These are phyloP conservation scores for Sminthopsis crassicaudata DNA, from an alignment of 2,113 vertebrate species.

Conservation along the genomic window DNA sequence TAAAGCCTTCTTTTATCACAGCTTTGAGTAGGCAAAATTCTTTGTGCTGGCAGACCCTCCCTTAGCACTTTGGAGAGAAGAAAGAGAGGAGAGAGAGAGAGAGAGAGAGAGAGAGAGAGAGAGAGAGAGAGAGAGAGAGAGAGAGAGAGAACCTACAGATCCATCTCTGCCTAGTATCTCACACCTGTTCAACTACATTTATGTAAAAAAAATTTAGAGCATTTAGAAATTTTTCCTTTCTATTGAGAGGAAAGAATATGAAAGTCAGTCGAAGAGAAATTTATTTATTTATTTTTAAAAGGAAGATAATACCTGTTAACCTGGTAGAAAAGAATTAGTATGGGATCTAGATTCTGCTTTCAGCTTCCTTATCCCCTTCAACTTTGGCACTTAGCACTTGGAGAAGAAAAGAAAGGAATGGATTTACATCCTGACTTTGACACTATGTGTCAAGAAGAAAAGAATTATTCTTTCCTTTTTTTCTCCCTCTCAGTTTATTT, in stretches of 20 bases:
- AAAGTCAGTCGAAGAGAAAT: neutral
- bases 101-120: no score
- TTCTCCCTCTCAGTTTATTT: neutral
- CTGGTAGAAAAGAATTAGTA: neutral
- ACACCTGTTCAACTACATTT: no score
- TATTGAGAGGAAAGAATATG: neutral
- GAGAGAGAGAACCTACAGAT: no score
- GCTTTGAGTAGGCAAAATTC: no score
- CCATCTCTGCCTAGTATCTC: no score
- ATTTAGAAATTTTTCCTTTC: neutral
- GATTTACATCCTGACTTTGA: neutral
- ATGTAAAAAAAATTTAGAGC: neutral
- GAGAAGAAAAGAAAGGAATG: neutral
- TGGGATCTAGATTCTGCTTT: constrained; percentile 7
- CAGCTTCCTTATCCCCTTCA: neutral
- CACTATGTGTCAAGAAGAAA: neutral
- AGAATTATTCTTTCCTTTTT: neutral
- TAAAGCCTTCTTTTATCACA: no score
- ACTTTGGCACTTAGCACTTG: neutral
- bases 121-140: no score
- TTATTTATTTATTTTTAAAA: neutral
- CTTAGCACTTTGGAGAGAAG: no score
- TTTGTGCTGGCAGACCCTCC: no score
- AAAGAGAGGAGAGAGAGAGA: no score
- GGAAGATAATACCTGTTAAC: neutral